Evolutionary conservation across 2,888 invertebrate species (phyloP).

Genomic region (Campoplex nolae): DNA sequence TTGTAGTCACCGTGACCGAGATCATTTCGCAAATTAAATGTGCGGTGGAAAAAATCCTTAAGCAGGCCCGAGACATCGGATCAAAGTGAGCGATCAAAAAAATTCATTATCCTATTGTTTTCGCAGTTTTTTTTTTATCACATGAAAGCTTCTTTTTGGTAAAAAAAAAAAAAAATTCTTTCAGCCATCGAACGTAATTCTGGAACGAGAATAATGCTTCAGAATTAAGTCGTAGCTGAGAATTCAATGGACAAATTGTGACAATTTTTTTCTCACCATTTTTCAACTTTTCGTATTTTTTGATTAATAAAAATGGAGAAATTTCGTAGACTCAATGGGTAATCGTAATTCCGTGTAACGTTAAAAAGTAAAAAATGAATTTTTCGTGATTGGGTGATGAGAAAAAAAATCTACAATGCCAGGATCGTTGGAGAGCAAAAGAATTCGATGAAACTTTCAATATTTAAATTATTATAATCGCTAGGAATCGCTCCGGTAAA

Average conservation of each 20-base stretch:
- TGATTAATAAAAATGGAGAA: background rate
- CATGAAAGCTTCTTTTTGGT: background rate
- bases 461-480: too few relatives aligned
- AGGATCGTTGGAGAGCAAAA: too few relatives aligned
- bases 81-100: slow-evolving; percentile 55
- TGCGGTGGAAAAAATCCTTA: slow-evolving; percentile 57
- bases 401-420: background rate
- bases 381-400: background rate
- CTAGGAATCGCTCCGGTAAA: too few relatives aligned
- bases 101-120: background rate
- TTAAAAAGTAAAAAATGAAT: too few relatives aligned
- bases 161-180: background rate
- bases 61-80: slow-evolving; percentile 58
- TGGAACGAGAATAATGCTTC: background rate
- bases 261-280: background rate
- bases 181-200: background rate
- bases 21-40: slow-evolving; percentile 63
- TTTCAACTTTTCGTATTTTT: background rate
- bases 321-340: too few relatives aligned
- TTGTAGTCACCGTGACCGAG: slow-evolving; percentile 56
- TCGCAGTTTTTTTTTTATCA: background rate
- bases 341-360: too few relatives aligned
- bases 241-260: background rate
- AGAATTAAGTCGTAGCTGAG: background rate
- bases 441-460: too few relatives aligned